Conservation (phyloP, 1,140 invertebrate species). For the Piezodorus guildinii region DNA sequence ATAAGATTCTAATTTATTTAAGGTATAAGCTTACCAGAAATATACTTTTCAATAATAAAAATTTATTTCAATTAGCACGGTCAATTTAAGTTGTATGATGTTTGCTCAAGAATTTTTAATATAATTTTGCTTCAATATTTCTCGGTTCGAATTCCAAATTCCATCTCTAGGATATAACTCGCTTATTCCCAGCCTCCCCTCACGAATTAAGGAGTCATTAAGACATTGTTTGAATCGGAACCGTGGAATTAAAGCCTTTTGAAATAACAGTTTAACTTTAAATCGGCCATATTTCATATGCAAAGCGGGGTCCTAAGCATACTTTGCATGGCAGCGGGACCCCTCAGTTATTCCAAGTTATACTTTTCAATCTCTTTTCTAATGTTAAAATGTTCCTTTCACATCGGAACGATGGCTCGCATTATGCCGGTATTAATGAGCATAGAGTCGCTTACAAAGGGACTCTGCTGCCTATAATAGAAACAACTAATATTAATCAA, state of each 20-base stretch:
- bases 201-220: background rate
- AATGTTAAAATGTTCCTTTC: slow-evolving; percentile 10
- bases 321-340: background rate
- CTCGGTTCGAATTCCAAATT: no score
- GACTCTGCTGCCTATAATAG: background rate
- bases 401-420: background rate
- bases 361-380: slow-evolving; percentile 14
- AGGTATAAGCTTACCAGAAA: no score
- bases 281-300: slow-evolving; percentile 11
- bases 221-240: slow-evolving; percentile 2
- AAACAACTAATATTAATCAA: slow-evolving; percentile 14
- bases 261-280: slow-evolving; percentile 15
- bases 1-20: no score
- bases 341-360: background rate
- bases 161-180: no score
- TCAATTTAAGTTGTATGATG: no score
- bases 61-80: no score
- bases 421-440: background rate
- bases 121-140: no score
- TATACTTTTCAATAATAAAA: no score
- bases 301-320: background rate
- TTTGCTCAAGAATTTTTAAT: no score
- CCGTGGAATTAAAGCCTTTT: slow-evolving; percentile 12
- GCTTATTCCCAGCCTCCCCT: background rate
- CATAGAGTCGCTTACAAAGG: background rate